Evolutionary conservation across 2,797 vertebrate species (phyloP), one percentile per base, ranked within the genome.

Genomic region (Phaenicophaeus curvirostris): DNA sequence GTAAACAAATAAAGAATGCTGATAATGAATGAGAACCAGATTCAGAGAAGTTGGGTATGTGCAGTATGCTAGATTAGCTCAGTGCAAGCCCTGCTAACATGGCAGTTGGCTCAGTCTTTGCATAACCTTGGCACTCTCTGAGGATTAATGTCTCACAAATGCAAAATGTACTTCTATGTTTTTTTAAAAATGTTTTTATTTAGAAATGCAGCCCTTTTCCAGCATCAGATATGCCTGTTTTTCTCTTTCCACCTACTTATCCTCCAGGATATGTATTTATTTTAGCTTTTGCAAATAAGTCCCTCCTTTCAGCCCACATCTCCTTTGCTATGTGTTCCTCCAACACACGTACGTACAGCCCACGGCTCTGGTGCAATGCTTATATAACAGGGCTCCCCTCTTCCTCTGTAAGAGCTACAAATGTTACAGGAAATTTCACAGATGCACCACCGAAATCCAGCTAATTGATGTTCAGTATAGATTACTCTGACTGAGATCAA

Each of bases 1-100:
- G 53, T 94, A 97, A 97, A 96, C 91, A 97, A 95, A 90, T 57
- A 91, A 96, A 76, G 93, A 92, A 96, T 97, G 91, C 73, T 94
- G 84, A 94, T 59, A 57, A 61, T 44, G 85, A 94, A 90, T 89
- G 72, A 93, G 88, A 95, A 97, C 94, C 93, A 96, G 95, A 96
- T 96, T 96, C 80, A 54, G 91, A 96, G 90, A 77, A 58, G 73
- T 8, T 72, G 44, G 85, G 66, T 94, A 88, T 93, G 93, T 94
- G 90, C 96, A 95, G 53, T 79, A 84, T 74, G 59, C 30, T 83
- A 65, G 81, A 95, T 94, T 89, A 91, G 84, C 89, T 96, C 92
- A 94, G 90, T 87, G 72, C 61, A 88, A 94, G 81, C 80, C 82
- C 73, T 74, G 95, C 82, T 92, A 90, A 68, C 46, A 85, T 39